phyloP scores from a whole-genome alignment of 2,888 invertebrate species.

The Pecten maximus region DNA sequence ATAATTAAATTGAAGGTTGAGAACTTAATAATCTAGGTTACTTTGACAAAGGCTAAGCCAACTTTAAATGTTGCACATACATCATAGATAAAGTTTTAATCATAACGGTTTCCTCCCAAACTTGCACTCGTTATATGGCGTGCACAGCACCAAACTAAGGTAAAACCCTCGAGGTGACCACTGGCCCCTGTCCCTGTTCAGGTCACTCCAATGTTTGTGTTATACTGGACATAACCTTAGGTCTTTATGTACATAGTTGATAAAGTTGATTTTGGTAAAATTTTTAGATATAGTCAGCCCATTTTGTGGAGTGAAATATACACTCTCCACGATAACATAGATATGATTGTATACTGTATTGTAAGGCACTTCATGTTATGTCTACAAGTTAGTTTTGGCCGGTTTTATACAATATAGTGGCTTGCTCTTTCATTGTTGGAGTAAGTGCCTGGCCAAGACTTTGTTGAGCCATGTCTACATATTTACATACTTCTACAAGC shows the following conservation, averaged over 20 bases:
- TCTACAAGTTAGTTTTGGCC: not conserved
- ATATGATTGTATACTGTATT: slow-evolving; percentile 1
- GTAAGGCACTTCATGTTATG: not conserved
- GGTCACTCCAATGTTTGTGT: not conserved
- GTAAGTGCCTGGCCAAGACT: not conserved
- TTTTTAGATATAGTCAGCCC: not conserved
- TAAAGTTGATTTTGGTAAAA: slow-evolving; percentile 18
- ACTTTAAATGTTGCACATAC: not conserved
- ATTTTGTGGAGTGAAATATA: slow-evolving; percentile 18
- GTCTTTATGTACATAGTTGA: not conserved
- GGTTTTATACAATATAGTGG: not conserved
- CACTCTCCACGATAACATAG: not conserved
- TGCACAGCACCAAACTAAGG: not conserved
- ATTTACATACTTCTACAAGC: not conserved
- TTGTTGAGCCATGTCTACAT: not conserved
- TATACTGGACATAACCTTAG: not conserved
- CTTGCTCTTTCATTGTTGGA: not conserved
- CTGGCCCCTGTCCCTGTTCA: not conserved
- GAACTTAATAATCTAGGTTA: not conserved
- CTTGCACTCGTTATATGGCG: not conserved
- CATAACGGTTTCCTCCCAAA: not conserved
- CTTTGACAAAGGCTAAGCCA: not conserved
- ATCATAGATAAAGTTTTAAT: not conserved
- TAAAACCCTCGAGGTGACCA: not conserved
- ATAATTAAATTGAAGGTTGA: not conserved